Conservation (phyloP, 2,797 vertebrate species). For the Hemitrygon akajei region DNA sequence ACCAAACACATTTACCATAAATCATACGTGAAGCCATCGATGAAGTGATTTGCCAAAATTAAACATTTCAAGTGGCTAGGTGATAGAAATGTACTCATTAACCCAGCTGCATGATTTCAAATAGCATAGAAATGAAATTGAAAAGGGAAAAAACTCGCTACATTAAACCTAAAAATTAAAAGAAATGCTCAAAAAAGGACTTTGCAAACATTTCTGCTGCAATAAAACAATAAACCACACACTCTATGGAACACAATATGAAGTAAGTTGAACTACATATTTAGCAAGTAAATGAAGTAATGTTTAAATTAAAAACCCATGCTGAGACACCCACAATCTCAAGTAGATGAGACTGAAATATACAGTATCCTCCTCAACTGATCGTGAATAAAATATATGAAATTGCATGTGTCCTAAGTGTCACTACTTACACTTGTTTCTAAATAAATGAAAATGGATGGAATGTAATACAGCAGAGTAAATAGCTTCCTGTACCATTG, state of each 20-base stretch:
- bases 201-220: background rate
- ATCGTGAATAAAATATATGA: background rate
- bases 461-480: background rate
- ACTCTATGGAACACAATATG: too few species aligned
- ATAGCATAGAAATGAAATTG: background rate
- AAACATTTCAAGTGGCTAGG: background rate
- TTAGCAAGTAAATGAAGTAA: background rate
- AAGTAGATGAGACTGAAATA: background rate
- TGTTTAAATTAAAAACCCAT: background rate
- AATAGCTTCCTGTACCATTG: background rate
- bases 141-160: background rate
- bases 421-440: background rate
- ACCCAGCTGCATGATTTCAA: background rate
- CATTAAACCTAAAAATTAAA: background rate
- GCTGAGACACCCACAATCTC: background rate
- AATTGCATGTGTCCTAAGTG: background rate
- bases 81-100: background rate
- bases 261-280: background rate
- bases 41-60: background rate
- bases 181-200: background rate
- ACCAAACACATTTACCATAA: background rate
- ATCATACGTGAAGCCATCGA: background rate
- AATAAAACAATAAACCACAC: background rate
- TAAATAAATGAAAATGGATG: background rate
- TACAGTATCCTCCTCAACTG: background rate